These are phyloP conservation scores for Lithobius niger DNA, from an alignment of 1,140 invertebrate species.

Conservation along the genomic window DNA sequence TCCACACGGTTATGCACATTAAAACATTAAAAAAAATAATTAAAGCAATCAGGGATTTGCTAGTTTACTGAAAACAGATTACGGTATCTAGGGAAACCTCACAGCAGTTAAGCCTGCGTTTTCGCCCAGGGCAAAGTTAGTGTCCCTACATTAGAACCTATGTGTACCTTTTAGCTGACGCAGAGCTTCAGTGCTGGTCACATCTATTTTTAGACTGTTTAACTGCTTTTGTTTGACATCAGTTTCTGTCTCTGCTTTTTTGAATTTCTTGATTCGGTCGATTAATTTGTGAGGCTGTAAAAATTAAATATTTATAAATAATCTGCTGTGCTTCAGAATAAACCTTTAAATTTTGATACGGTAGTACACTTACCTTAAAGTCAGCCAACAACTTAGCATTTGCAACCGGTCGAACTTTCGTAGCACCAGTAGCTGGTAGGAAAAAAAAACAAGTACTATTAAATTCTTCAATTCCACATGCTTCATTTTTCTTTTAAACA, in stretches of 20 bases:
- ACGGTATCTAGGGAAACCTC: too few relatives aligned
- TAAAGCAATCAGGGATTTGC: too few relatives aligned
- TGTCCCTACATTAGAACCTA: too few relatives aligned
- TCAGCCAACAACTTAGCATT: constrained; percentile 28
- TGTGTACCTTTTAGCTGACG: constrained; percentile 11
- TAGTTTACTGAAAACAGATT: too few relatives aligned
- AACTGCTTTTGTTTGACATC: constrained; percentile 47
- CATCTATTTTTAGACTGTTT: constrained; percentile 18
- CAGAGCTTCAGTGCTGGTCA: constrained; percentile 7
- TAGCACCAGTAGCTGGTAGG: constrained; percentile 33
- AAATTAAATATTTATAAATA: constrained; percentile 11
- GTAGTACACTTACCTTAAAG: constrained; percentile 24
- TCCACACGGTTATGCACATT: too few relatives aligned
- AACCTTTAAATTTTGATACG: neutral
- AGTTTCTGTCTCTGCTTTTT: constrained; percentile 48
- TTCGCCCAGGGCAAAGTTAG: too few relatives aligned
- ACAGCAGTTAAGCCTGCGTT: too few relatives aligned
- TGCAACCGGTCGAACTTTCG: constrained; percentile 14
- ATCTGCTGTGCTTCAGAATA: constrained; percentile 15
- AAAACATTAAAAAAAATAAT: too few relatives aligned
- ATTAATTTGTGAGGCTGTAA: constrained; percentile 36
- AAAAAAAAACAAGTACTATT: neutral
- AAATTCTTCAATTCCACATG: too few relatives aligned
- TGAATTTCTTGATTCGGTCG: constrained; percentile 49
- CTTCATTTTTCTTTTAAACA: too few relatives aligned